Conservation (phyloP, 2,113 vertebrate genomes). For the Garra rufa region DNA sequence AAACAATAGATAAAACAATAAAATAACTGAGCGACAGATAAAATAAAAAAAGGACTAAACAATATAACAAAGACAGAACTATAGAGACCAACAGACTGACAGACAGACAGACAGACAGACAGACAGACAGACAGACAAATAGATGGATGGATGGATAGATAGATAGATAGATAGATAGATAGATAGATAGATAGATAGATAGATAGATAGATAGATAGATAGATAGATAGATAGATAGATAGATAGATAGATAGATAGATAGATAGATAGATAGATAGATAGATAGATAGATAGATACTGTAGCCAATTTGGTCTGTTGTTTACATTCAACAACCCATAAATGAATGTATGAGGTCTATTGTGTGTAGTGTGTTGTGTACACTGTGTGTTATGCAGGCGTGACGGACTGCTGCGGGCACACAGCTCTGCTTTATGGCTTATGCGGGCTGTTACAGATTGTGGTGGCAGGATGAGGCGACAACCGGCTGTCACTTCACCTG, state of each 20-base stretch:
- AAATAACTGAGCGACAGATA: neutral
- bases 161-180: neutral
- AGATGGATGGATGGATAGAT: neutral
- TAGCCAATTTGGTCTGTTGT: neutral
- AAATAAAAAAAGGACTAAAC: neutral
- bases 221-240: neutral
- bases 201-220: neutral
- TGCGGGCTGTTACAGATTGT: neutral
- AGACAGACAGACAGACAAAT: neutral
- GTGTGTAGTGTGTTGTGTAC: conserved; percentile 15
- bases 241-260: neutral
- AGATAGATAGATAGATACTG: neutral
- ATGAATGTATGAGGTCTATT: neutral
- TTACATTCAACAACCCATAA: conserved; percentile 10
- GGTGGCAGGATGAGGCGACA: conserved; percentile 13
- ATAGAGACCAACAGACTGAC: neutral
- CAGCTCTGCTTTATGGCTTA: neutral
- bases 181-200: neutral
- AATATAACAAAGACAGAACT: neutral
- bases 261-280: neutral
- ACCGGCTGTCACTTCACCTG: conserved; percentile 44
- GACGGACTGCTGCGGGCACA: neutral
- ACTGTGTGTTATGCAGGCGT: neutral
- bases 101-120: neutral
- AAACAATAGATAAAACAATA: neutral